phyloP scores from a whole-genome alignment of 1,140 invertebrate species.

The Philotrypesis tridentata region DNA sequence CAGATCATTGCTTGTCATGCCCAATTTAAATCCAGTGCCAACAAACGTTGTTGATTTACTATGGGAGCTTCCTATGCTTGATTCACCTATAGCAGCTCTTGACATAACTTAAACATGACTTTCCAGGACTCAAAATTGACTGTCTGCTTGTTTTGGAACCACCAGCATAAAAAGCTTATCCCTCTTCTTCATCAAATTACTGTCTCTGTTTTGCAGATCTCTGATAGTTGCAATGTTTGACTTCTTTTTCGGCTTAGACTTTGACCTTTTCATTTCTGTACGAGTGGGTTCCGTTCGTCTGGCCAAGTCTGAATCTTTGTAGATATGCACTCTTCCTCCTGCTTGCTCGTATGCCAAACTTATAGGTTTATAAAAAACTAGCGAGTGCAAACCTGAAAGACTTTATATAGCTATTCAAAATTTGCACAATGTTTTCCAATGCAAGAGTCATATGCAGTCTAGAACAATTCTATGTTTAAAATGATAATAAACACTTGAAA shows the following conservation, averaged over 20 bases:
- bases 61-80: constrained; percentile 61
- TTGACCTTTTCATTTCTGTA: constrained; percentile 54
- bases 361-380: constrained; percentile 81
- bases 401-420: background rate
- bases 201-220: constrained; percentile 64
- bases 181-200: constrained; percentile 76
- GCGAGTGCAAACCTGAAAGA: constrained; percentile 81
- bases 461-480: background rate
- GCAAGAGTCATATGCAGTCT: background rate
- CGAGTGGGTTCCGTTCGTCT: constrained; percentile 47
- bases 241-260: constrained; percentile 55
- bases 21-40: constrained; percentile 92
- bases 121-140: constrained; percentile 94
- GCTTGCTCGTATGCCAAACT: constrained; percentile 62
- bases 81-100: constrained; percentile 79
- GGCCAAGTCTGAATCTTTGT: constrained; percentile 38
- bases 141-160: constrained; percentile 96
- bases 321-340: constrained; percentile 59
- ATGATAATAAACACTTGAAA: background rate
- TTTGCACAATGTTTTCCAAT: constrained; percentile 28
- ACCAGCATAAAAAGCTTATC: constrained; percentile 96
- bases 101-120: constrained; percentile 94
- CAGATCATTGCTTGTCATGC: constrained; percentile 83
- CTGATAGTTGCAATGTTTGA: constrained; percentile 62
- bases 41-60: constrained; percentile 76